Evolutionary conservation across 2,888 invertebrate species (phyloP), one percentile per base, ranked within the genome.

Genomic region (Drosophila hamatofila): DNA sequence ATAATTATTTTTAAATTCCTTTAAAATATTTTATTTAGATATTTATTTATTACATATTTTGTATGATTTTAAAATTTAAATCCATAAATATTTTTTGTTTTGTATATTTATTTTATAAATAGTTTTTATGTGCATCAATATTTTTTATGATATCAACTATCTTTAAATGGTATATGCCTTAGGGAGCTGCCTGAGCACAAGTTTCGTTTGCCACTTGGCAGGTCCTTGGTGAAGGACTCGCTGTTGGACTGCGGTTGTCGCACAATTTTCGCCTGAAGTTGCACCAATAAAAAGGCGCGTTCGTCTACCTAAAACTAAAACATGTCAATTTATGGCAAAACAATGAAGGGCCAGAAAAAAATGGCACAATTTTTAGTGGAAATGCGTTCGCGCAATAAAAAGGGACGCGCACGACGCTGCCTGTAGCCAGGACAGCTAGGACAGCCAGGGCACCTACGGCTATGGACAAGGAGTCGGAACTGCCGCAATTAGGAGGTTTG

Each of bases 301-400:
- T 23, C 37, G 25, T 66, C 72, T 75, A 73, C 72, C 80, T 78
- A 79, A 27, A 27, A 27, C 80, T 78, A 79, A 27, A 27, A 27
- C n/a, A 27, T 33, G 27, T 18, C 55, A n/a, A 55, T 42, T 42
- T 30, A 42, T 42, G 39, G 30, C 18, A 3, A 52, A 52, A 52
- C 52, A 33, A 52, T 8, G 33, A 21, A 4, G 9, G 2, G 21
- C 0, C 16, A 51, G 12, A 3, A 37, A 51, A 37, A 84, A 88
- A 69, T 86, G 86, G 75, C 76, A 88, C 80, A 91, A 91, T 91
- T 91, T 91, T 91, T 90, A 91, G 88, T 81, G 81, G 81, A 80
- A 90, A 88, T 83, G 73, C 81, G 80, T 80, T 76, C 82, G 79
- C 71, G 79, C 60, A 80, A 81, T 79, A 87, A 81, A 79, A 82